Conservation (phyloP, 2,797 vertebrate genomes). For the Darevskia nairensis region DNA sequence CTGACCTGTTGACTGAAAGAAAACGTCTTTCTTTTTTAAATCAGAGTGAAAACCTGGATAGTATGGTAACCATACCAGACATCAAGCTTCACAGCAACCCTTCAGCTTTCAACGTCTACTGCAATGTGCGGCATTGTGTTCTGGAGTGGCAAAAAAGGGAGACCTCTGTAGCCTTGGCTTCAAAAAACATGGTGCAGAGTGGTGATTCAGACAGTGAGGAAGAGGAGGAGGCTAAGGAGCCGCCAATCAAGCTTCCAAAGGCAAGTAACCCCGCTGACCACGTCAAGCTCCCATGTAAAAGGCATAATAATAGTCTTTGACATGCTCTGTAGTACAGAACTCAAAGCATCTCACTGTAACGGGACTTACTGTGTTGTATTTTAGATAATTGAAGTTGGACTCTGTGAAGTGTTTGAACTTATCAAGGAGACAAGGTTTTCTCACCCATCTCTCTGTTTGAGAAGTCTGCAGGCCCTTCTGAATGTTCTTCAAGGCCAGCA, state of each 20-base stretch:
- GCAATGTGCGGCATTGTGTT: conserved; percentile 97
- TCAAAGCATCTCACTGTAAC: background rate
- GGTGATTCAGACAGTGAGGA: conserved; percentile 98
- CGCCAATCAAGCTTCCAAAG: conserved; percentile 96
- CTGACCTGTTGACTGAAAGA: background rate
- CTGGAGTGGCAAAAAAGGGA: conserved; percentile 98
- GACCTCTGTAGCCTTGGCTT: conserved; percentile 88
- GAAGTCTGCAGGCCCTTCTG: conserved; percentile 96
- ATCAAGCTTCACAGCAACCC: conserved; percentile 99
- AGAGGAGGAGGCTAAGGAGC: conserved; percentile 96
- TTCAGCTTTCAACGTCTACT: conserved; percentile 98
- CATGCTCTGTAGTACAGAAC: background rate
- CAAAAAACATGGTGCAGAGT: conserved; percentile 94
- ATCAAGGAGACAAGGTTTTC: conserved; percentile 99
- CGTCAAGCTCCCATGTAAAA: background rate
- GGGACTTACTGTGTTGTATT: background rate
- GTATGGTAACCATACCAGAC: conserved; percentile 92
- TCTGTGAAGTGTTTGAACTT: conserved; percentile 98
- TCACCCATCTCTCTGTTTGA: conserved; percentile 94
- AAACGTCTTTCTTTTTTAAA: conserved; percentile 52
- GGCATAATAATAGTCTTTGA: background rate
- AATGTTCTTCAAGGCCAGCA: conserved; percentile 98
- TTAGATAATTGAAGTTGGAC: conserved; percentile 91
- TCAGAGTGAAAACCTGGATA: conserved; percentile 93
- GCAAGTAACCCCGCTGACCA: conserved; percentile 68